These are phyloP conservation scores for Orussus abietinus DNA, from an alignment of 1,140 invertebrate species.

Conservation along the genomic window DNA sequence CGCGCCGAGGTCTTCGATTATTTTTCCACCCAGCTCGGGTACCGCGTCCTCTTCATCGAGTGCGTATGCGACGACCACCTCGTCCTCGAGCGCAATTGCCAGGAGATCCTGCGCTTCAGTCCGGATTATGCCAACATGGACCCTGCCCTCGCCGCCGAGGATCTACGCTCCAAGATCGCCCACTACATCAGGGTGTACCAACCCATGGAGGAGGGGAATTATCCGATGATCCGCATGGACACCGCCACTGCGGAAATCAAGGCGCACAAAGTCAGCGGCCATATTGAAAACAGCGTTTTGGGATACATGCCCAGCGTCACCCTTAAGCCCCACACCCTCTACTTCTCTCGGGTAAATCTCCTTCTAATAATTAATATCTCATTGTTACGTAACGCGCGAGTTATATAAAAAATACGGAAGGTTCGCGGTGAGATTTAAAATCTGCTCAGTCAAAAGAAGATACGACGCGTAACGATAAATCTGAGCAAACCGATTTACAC, in stretches of 20 bases:
- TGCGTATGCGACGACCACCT: conserved; percentile 82
- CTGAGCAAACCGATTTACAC: too few species aligned
- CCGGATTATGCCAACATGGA: conserved; percentile 84
- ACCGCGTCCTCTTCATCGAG: conserved; percentile 89
- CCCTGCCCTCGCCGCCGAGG: conserved; percentile 69
- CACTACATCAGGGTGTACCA: conserved; percentile 83
- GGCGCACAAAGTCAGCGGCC: conserved; percentile 60
- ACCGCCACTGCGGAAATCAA: conserved; percentile 61
- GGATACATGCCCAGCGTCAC: conserved; percentile 75
- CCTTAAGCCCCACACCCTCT: conserved; percentile 69
- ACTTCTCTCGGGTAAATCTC: conserved; percentile 65
- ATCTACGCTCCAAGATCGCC: conserved; percentile 78
- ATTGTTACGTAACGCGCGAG: too few species aligned
- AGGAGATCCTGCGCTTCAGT: conserved; percentile 87
- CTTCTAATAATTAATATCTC: too few species aligned
- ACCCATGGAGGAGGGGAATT: conserved; percentile 60
- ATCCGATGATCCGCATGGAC: conserved; percentile 67
- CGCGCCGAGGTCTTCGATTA: conserved; percentile 74
- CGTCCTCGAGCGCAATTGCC: conserved; percentile 80
- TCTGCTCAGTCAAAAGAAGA: too few species aligned
- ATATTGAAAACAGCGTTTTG: conserved; percentile 71
- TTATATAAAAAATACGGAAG: too few species aligned
- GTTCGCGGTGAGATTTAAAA: too few species aligned
- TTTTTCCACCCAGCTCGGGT: conserved; percentile 69
- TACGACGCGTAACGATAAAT: too few species aligned